These are phyloP conservation scores for Hydropotes inermis DNA, from an alignment of 2,113 vertebrate genomes.

Conservation along the genomic window DNA sequence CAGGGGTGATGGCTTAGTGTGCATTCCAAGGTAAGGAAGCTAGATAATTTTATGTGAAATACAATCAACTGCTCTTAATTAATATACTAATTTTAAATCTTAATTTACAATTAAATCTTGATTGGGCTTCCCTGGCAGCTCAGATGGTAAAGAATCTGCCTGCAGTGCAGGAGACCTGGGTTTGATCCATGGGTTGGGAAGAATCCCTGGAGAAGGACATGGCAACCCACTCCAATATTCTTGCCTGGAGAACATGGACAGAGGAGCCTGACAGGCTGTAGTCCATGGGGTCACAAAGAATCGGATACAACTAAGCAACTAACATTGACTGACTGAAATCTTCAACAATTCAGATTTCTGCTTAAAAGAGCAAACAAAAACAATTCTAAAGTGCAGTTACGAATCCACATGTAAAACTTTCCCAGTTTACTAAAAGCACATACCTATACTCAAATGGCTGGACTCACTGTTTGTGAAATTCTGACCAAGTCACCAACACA, in stretches of 20 bases:
- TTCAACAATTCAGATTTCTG: not conserved
- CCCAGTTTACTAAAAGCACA: not conserved
- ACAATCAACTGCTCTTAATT: not conserved
- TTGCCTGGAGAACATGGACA: not conserved
- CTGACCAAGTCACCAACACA: not conserved
- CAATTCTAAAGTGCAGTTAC: not conserved
- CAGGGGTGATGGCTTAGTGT: not conserved
- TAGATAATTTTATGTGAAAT: not conserved
- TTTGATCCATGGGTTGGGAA: not conserved
- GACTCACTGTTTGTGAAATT: not conserved
- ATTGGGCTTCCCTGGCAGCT: not conserved
- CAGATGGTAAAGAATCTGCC: not conserved
- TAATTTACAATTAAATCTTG: not conserved
- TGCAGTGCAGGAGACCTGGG: not conserved
- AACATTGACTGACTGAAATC: not conserved
- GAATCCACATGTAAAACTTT: not conserved
- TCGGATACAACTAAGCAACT: not conserved
- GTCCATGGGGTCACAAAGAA: not conserved
- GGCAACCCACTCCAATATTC: not conserved
- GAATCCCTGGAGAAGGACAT: not conserved
- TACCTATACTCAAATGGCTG: not conserved
- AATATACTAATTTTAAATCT: not conserved
- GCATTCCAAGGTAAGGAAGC: not conserved
- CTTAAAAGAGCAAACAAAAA: not conserved
- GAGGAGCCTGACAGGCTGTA: not conserved